Base-by-base conservation (phyloP, 2,888 invertebrate species). In the Spisula subtruncata region DNA sequence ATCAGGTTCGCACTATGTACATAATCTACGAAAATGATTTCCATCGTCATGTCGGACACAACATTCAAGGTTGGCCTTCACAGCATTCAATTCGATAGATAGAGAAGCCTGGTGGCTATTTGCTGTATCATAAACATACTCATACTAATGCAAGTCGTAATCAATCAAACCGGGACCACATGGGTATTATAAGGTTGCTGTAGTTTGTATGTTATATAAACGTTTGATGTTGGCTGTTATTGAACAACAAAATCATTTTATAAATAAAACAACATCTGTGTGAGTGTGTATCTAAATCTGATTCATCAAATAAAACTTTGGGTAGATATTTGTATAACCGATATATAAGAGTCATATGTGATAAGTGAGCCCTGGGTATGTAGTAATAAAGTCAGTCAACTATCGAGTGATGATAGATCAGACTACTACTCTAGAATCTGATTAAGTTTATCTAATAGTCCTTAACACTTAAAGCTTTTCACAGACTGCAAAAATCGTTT, bases 41-140 rank as follows among this genome's bases (percentile, higher is more conserved):
- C 14, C 5, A 12, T 51, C 12, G 51, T 12, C 48, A 12, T 51
- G 5, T 12, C 41, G 41, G 41, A 41, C 41, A 41, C 8, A 8
- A 41, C 41, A 41, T 41, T 8, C 16, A 66, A 25, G 8, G 60
- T 12, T n/a, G 60, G n/a, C 20, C 25, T 25, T 66, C 60, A 25
- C 5, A 66, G 60, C 60, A 12, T 10, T n/a, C 8, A 25, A 12
- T 66, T 10, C 20, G 60, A 66, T 12, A 25, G 10, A 8, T 2
- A 25, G 20, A 66, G 25, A 66, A 25, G n/a, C n/a, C n/a, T 25
- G 75, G 75, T 35, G 12, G 71, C 71, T 71, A 32, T 71, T 41
- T 71, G 29, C 25, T 71, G 32, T 35, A 35, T 75, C 35, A 75
- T 75, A 75, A 75, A 75, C 75, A 75, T 35, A 32, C 29, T 75